Conservation (phyloP, 2,113 vertebrate genomes). For the Lathamus discolor region DNA sequence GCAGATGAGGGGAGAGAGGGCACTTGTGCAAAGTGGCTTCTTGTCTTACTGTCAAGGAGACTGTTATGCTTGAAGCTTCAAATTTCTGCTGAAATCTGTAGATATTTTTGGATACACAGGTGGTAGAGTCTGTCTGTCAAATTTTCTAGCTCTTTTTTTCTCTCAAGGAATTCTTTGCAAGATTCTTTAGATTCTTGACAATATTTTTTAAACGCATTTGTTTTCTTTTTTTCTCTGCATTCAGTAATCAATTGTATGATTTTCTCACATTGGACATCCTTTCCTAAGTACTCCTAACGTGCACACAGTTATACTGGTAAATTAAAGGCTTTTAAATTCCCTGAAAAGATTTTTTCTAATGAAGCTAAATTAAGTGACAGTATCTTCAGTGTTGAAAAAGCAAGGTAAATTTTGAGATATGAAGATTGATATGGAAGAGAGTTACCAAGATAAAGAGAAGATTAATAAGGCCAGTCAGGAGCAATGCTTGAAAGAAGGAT, state of each 20-base stretch:
- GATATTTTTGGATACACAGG: slow-evolving; percentile 62
- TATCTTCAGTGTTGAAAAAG: background rate
- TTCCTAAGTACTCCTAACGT: background rate
- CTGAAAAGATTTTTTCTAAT: background rate
- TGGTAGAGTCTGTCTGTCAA: slow-evolving; percentile 23
- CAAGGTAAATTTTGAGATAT: background rate
- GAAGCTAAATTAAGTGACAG: background rate
- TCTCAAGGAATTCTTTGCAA: slow-evolving; percentile 19
- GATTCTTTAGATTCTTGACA: background rate
- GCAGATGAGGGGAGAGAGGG: slow-evolving; percentile 57
- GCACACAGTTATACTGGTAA: background rate
- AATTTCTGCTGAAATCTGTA: slow-evolving; percentile 28
- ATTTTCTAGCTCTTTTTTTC: background rate
- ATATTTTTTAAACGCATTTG: background rate
- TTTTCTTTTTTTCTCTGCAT: background rate
- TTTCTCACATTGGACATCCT: background rate
- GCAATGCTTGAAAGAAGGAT: background rate
- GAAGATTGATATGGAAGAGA: background rate
- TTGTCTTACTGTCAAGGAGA: slow-evolving; percentile 62
- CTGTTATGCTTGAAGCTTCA: slow-evolving; percentile 34
- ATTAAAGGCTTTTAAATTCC: background rate
- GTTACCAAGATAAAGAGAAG: background rate
- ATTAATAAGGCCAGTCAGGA: background rate
- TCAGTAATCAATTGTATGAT: background rate
- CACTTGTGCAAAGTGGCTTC: slow-evolving; percentile 60